Evolutionary conservation across 2,888 invertebrate genomes (phyloP).

Genomic region (Ochropleura leucogaster): DNA sequence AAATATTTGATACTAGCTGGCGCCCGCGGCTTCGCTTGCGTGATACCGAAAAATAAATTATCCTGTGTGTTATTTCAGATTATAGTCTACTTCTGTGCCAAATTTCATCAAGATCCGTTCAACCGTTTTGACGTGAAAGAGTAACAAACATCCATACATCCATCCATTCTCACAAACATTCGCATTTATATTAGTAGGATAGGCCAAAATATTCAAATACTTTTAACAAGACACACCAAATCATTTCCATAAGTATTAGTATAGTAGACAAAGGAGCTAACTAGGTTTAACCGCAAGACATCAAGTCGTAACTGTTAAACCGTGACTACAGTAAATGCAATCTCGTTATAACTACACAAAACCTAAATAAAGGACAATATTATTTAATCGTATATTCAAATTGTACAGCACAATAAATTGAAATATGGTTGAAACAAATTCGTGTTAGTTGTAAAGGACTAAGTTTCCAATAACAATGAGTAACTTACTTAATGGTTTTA

Average conservation of each 20-base stretch:
- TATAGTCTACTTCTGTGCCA: too few relatives aligned
- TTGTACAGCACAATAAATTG: background rate
- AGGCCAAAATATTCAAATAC: background rate
- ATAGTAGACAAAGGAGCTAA: constrained; percentile 33
- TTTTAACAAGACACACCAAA: constrained; percentile 15
- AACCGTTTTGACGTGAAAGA: too few relatives aligned
- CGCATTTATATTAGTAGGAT: too few relatives aligned
- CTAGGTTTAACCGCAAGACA: constrained; percentile 51
- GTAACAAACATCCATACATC: too few relatives aligned
- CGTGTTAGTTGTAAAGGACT: background rate
- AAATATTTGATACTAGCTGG: too few relatives aligned
- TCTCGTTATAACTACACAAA: constrained; percentile 36
- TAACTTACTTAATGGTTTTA: too few relatives aligned
- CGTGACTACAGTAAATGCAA: constrained; percentile 58
- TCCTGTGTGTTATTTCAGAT: too few relatives aligned
- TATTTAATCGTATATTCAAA: constrained; percentile 1
- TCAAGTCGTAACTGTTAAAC: constrained; percentile 38
- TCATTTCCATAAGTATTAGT: background rate
- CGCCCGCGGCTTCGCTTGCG: too few relatives aligned
- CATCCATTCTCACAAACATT: too few relatives aligned
- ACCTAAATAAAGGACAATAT: constrained; percentile 15
- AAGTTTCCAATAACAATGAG: too few relatives aligned
- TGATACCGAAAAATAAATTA: too few relatives aligned
- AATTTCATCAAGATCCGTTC: too few relatives aligned
- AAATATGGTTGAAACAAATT: background rate